Percentiles rank a stretch among this genome's conserved stretches.
Evolutionary conservation across 2,888 invertebrate species (phyloP).

Genomic region (Zygaena filipendulae): DNA sequence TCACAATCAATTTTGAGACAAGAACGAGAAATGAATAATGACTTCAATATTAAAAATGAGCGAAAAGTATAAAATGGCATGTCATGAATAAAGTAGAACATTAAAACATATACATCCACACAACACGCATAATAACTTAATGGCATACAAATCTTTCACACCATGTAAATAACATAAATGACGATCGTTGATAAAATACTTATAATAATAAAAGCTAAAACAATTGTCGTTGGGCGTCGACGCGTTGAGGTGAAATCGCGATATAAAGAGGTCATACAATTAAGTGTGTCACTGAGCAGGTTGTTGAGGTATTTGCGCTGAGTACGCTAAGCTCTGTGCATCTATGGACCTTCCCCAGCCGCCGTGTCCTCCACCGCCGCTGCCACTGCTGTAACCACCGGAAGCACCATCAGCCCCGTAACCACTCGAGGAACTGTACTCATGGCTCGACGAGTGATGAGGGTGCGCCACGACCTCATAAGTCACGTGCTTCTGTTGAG

Average conservation of each 20-base stretch:
- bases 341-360: slow-evolving; percentile 83
- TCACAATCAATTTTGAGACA: no score
- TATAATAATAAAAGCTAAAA: slow-evolving; percentile 26
- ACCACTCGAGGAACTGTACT: slow-evolving; percentile 71
- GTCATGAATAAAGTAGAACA: no score
- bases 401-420: slow-evolving; percentile 71
- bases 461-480: slow-evolving; percentile 90
- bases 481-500: slow-evolving; percentile 86
- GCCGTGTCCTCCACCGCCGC: slow-evolving; percentile 52
- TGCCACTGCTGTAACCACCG: slow-evolving; percentile 53
- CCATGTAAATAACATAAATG: not conserved
- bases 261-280: slow-evolving; percentile 38
- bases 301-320: slow-evolving; percentile 75
- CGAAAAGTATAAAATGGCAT: no score
- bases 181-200: slow-evolving; percentile 45
- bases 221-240: slow-evolving; percentile 29
- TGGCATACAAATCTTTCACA: not conserved
- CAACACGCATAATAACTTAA: no score
- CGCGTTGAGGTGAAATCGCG: slow-evolving; percentile 40
- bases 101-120: no score
- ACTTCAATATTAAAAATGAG: no score
- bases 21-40: no score
- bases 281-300: slow-evolving; percentile 30
- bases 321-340: slow-evolving; percentile 83
- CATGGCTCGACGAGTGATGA: slow-evolving; percentile 77